Conservation (phyloP, 2,113 vertebrate genomes). For the Formicarius rufipectus region DNA sequence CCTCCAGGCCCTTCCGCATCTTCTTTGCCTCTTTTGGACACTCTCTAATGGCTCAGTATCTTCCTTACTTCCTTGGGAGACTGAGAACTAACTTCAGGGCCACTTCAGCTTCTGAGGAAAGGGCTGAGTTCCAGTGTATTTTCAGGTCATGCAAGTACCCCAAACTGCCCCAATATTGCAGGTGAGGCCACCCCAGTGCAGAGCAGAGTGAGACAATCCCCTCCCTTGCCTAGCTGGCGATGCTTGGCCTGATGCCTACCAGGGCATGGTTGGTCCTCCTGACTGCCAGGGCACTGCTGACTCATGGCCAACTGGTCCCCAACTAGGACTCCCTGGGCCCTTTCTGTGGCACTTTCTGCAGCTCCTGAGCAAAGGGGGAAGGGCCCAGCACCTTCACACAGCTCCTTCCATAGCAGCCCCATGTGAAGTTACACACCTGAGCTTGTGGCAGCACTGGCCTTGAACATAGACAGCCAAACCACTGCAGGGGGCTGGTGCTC, state of each 20-base stretch:
- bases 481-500: neutral
- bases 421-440: neutral
- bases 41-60: neutral
- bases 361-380: neutral
- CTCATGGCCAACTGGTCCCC: neutral
- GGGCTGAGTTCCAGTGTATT: too few species aligned
- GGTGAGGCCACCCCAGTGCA: neutral
- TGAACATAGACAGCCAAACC: neutral
- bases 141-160: neutral
- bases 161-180: neutral
- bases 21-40: neutral
- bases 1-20: neutral
- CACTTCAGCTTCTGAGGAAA: too few species aligned
- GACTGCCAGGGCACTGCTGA: neutral
- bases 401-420: neutral
- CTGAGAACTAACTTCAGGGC: too few species aligned
- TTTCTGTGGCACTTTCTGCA: neutral
- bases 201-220: neutral
- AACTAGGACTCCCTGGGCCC: neutral
- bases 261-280: neutral
- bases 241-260: neutral
- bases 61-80: neutral
- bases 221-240: neutral
- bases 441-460: neutral
- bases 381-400: neutral